phyloP scores from a whole-genome alignment of 2,888 invertebrate species.

The Archaeoteleia sp. region DNA sequence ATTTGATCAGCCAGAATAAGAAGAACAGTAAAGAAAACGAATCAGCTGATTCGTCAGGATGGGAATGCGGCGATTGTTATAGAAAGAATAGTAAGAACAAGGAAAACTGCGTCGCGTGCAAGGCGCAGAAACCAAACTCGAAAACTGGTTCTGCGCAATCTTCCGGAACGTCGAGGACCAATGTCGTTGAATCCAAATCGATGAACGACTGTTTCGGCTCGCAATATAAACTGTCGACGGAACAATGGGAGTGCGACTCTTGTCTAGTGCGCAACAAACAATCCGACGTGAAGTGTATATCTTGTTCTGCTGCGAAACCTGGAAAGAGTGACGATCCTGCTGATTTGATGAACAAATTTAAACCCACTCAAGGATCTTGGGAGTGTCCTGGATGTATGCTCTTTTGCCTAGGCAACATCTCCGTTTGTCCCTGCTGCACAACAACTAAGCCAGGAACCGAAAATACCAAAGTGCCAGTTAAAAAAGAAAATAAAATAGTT shows the following conservation, averaged over 20 bases:
- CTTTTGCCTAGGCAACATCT: slow-evolving; percentile 76
- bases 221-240: too few relatives aligned
- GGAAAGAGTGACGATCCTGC: neutral
- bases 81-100: slow-evolving; percentile 67
- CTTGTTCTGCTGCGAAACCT: slow-evolving; percentile 42
- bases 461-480: neutral
- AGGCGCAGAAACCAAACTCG: slow-evolving; percentile 56
- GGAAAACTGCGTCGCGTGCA: slow-evolving; percentile 69
- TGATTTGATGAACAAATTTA: slow-evolving; percentile 61
- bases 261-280: slow-evolving; percentile 72
- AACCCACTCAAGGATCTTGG: slow-evolving; percentile 79
- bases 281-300: slow-evolving; percentile 73
- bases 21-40: neutral
- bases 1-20: too few relatives aligned
- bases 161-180: neutral
- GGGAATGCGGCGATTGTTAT: slow-evolving; percentile 73
- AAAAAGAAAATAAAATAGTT: too few relatives aligned
- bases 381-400: slow-evolving; percentile 81
- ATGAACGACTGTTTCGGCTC: slow-evolving; percentile 8
- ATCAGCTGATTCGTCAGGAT: slow-evolving; percentile 51
- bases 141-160: neutral
- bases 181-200: slow-evolving; percentile 1
- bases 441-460: slow-evolving; percentile 69
- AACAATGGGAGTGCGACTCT: too few relatives aligned
- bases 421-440: slow-evolving; percentile 78